Conservation (phyloP, 1,140 invertebrate genomes). For the Drosophila mojavensis region DNA sequence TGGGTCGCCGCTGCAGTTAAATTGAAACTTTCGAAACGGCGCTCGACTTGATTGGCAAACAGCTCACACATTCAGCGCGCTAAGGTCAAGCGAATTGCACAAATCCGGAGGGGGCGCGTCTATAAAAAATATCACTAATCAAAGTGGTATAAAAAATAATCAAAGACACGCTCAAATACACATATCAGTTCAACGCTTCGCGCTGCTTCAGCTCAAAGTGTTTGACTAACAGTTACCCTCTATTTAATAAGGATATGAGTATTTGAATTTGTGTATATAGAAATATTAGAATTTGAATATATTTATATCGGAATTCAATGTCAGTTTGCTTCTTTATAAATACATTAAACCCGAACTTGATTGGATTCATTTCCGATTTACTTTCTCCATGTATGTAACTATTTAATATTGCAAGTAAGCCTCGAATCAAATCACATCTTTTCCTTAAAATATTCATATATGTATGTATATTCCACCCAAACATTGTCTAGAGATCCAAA, state of each 20-base stretch:
- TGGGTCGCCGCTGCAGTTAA: conserved; percentile 22
- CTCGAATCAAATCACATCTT: too few relatives aligned
- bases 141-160: conserved; percentile 29
- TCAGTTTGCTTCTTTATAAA: too few relatives aligned
- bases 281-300: too few relatives aligned
- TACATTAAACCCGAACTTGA: too few relatives aligned
- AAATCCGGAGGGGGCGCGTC: conserved; percentile 46
- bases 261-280: neutral
- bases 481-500: too few relatives aligned
- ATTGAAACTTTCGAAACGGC: conserved; percentile 52
- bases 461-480: too few relatives aligned
- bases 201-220: neutral
- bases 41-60: conserved; percentile 41
- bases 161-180: conserved; percentile 2
- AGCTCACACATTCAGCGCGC: conserved; percentile 31
- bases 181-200: conserved; percentile 22
- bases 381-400: too few relatives aligned
- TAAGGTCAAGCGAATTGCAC: conserved; percentile 57
- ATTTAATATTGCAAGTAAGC: too few relatives aligned
- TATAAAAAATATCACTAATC: conserved; percentile 44
- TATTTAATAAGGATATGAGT: too few relatives aligned
- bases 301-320: too few relatives aligned
- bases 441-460: too few relatives aligned
- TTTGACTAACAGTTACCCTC: neutral
- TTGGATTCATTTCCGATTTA: too few relatives aligned